Conservation (phyloP, 2,888 invertebrate genomes). For the Chrysotoxum bicinctum region DNA sequence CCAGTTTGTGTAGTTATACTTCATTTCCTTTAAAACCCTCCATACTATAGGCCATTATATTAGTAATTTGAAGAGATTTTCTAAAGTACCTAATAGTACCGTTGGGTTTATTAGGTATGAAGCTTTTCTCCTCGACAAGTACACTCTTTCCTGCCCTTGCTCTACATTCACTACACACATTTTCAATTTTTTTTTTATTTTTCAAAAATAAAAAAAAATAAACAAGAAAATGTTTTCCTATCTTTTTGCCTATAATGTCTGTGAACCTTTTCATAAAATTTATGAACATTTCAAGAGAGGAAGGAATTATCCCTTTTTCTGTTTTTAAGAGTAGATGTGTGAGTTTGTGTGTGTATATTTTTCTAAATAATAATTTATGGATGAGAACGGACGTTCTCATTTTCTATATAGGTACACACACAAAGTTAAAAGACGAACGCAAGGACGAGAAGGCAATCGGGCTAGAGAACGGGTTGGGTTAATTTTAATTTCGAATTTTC, state of each 20-base stretch:
- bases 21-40: slow-evolving; percentile 3
- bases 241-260: slow-evolving; percentile 30
- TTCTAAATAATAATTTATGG: slow-evolving; percentile 19
- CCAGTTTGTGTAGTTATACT: slow-evolving; percentile 5
- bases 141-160: slow-evolving; percentile 14
- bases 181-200: slow-evolving; percentile 1
- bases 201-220: slow-evolving; percentile 8
- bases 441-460: background rate
- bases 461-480: background rate
- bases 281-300: slow-evolving; percentile 28
- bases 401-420: background rate
- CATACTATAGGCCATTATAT: slow-evolving; percentile 18
- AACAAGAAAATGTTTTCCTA: slow-evolving; percentile 44
- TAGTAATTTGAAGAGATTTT: slow-evolving; percentile 35
- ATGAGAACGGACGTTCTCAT: slow-evolving; percentile 12
- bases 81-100: slow-evolving; percentile 20
- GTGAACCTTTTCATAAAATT: slow-evolving; percentile 45
- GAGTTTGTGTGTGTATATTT: background rate
- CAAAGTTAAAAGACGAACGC: background rate
- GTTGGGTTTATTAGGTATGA: slow-evolving; percentile 19
- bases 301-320: slow-evolving; percentile 42
- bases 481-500: slow-evolving; percentile 17
- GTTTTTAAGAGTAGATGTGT: background rate
- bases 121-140: background rate
- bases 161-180: slow-evolving; percentile 22